Percentiles rank a stretch among this genome's conserved stretches.
Evolutionary conservation across 2,888 invertebrate genomes (phyloP).

Genomic region (Megamerina dolium): DNA sequence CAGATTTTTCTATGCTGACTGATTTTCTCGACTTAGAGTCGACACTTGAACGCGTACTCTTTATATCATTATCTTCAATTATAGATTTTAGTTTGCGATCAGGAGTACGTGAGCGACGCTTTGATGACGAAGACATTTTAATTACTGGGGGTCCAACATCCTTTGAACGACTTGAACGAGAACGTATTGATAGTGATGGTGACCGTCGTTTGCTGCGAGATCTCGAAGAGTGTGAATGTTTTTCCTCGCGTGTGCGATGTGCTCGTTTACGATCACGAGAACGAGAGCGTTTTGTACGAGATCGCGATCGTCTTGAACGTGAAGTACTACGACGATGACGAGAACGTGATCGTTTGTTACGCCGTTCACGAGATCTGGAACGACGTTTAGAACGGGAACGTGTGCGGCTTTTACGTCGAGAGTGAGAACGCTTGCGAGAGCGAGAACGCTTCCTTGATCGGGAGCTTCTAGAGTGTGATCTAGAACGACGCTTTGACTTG

Average conservation of each 20-base stretch:
- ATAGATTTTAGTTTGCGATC: constrained; percentile 47
- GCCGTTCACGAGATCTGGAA: constrained; percentile 38
- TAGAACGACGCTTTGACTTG: constrained; percentile 39
- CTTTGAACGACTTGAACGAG: constrained; percentile 41
- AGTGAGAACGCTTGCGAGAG: constrained; percentile 51
- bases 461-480: constrained; percentile 61
- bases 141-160: constrained; percentile 28
- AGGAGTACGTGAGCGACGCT: constrained; percentile 44
- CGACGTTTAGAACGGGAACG: constrained; percentile 42
- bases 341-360: constrained; percentile 31
- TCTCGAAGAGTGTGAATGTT: constrained; percentile 49
- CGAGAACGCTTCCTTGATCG: constrained; percentile 49
- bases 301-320: constrained; percentile 35
- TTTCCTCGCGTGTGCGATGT: constrained; percentile 50
- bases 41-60: constrained; percentile 38
- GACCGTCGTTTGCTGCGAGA: constrained; percentile 48
- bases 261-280: constrained; percentile 58
- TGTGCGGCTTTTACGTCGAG: constrained; percentile 51
- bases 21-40: constrained; percentile 54
- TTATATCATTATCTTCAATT: constrained; percentile 37
- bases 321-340: constrained; percentile 42
- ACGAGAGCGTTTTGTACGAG: constrained; percentile 45
- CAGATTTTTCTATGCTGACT: constrained; percentile 54
- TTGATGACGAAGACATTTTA: constrained; percentile 33
- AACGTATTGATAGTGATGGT: constrained; percentile 42